phyloP scores from a whole-genome alignment of 2,888 invertebrate species.

The Polymixis lichenea region DNA sequence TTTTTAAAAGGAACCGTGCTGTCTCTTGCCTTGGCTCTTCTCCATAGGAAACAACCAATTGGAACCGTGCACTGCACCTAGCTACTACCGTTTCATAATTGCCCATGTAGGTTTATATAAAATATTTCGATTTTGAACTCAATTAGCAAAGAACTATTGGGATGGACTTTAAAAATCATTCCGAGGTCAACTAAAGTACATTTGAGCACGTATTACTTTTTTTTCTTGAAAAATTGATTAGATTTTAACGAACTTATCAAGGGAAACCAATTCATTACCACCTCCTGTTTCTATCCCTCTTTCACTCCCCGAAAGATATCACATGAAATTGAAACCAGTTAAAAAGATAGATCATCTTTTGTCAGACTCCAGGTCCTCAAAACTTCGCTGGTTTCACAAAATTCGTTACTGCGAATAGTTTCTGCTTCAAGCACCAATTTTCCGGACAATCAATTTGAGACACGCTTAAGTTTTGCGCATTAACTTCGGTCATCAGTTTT shows the following conservation, averaged over 20 bases:
- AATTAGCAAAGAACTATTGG: not conserved
- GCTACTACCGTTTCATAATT: too few species aligned
- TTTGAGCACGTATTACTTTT: not conserved
- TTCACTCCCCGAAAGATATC: not conserved
- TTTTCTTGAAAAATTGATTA: not conserved
- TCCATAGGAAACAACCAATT: too few species aligned
- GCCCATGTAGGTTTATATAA: too few species aligned
- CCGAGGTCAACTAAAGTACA: not conserved
- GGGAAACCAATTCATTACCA: not conserved
- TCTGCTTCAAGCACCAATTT: constrained; percentile 55
- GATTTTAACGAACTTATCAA: not conserved
- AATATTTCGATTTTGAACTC: too few species aligned
- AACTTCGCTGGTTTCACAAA: constrained; percentile 34
- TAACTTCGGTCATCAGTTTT: constrained; percentile 39
- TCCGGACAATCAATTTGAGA: constrained; percentile 55
- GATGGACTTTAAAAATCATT: not conserved
- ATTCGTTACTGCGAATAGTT: constrained; percentile 50
- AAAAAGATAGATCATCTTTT: constrained; percentile 20
- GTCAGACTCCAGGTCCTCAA: constrained; percentile 31
- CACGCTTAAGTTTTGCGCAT: constrained; percentile 48
- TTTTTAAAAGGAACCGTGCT: too few species aligned
- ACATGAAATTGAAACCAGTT: constrained; percentile 10
- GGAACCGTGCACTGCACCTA: too few species aligned
- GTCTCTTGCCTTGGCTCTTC: too few species aligned
- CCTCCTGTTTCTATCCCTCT: not conserved